Base-by-base conservation (phyloP, 2,797 vertebrate genomes). In the Lepus townsendii region DNA sequence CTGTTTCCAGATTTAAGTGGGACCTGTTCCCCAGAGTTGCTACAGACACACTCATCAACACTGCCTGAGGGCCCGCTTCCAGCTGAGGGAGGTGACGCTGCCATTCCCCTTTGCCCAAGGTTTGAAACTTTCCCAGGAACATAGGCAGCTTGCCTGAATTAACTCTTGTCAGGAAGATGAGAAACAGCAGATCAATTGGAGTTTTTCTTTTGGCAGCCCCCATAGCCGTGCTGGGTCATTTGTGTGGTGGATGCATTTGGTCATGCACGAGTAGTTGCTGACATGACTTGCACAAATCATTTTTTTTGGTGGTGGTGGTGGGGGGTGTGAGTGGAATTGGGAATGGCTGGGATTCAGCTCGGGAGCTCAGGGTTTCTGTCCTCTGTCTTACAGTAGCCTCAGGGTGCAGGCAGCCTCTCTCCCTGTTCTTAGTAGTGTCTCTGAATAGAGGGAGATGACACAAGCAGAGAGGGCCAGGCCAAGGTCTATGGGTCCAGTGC, bases 171-270 rank as follows among this genome's bases (percentile, higher is more conserved):
- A 77, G 0, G 1, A 72, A 95, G 89, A 98, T 97, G 96, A 97
- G 97, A 97, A 95, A 96, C 76, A 87, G 82, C 96, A 96, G 96
- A 95, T 95, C 82, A 88, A 84, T 77, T 92, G 87, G 92, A 82
- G 30, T 57, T 79, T 97, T 93, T 93, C 83, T 0, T 9, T 82
- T 97, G 97, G 94, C 91, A 89, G 94, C 50, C 17, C 69, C 77
- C 3, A 24, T 27, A 77, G 87, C 87, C 90, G 38, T 14, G 16
- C 76, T 42, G 84, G 78, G 84, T 90, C 87, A 17, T 95, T 26
- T 16, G 52, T 52, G 4, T 1, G 50, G 77, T 38, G 42, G 87
- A 91, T 16, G 68, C 72, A 72, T 73, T 88, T 66, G n/a, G 32
- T 86, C 69, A 68, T 60, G 62, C 50, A 38, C 68, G 79, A 91